Percentiles rank a stretch among this genome's conserved stretches.
Conservation (phyloP, 2,113 vertebrate genomes). For the Pseudorasbora parva region DNA sequence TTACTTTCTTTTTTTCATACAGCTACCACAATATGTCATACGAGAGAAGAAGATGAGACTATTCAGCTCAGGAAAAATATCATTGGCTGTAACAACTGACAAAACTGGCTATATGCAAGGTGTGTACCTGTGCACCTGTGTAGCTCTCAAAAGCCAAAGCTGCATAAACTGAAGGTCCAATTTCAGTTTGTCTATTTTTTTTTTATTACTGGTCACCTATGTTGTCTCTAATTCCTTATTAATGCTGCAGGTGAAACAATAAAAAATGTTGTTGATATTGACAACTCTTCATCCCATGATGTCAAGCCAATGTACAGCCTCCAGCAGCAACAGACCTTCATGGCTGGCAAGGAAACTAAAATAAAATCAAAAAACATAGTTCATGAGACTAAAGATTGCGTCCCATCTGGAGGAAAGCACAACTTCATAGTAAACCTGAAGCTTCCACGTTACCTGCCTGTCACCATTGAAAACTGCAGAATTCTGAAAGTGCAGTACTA, state of each 20-base stretch:
- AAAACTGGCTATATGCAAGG: slow-evolving; percentile 65
- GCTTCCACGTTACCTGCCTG: slow-evolving; percentile 57
- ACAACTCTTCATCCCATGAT: slow-evolving; percentile 69
- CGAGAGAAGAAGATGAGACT: slow-evolving; percentile 66
- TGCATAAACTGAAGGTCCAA: neutral
- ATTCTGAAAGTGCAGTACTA: slow-evolving; percentile 71
- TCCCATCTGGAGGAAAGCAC: slow-evolving; percentile 58
- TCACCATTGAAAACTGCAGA: slow-evolving; percentile 64
- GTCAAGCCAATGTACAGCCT: slow-evolving; percentile 70
- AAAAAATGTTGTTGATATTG: slow-evolving; percentile 59
- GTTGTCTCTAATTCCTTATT: slow-evolving; percentile 1
- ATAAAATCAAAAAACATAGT: slow-evolving; percentile 2
- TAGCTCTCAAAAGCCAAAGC: neutral
- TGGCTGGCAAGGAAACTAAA: slow-evolving; percentile 52
- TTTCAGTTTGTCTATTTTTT: neutral
- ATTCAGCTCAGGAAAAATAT: slow-evolving; percentile 68
- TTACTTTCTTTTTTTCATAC: slow-evolving; percentile 41
- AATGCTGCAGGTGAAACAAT: slow-evolving; percentile 66
- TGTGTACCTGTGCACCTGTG: slow-evolving; percentile 52
- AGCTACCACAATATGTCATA: slow-evolving; percentile 62
- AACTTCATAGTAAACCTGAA: slow-evolving; percentile 56
- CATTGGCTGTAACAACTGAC: slow-evolving; percentile 65
- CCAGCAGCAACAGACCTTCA: slow-evolving; percentile 56
- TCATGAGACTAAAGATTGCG: slow-evolving; percentile 51
- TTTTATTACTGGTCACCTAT: neutral